Base-by-base conservation (phyloP, 2,113 vertebrate genomes). In the Zingel zingel region DNA sequence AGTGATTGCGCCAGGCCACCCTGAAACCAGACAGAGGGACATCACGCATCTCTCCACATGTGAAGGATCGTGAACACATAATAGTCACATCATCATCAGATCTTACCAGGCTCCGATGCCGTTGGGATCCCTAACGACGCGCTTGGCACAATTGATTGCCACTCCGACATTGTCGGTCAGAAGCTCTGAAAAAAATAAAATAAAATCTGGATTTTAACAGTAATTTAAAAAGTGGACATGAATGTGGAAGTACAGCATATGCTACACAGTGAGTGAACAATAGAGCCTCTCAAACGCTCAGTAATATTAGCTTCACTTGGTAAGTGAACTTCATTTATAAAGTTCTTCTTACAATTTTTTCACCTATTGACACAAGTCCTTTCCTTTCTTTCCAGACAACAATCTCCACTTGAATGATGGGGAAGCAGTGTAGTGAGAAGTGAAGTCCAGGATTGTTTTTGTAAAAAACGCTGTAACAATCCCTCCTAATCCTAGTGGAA, bases 61-160 rank as follows among this genome's bases (percentile, higher is more conserved):
- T 19, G 13, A 39, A 39, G 3, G 12, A 43, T 13, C 6, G 8
- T 48, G 7, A 66, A 58, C 18, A 9, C 33, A 27, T 33, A 18
- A 23, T 3, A 3, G 11, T 50, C 36, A 64, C 47, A 21, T 76
- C 23, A 39, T 39, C 36, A 70, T 30, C 47, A 19, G 45, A 15
- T 57, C 84, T 86, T 45, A 91, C 90, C 90, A 90, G 43, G 90
- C 88, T 4, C 6, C 0, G 0, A 91, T 85, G 56, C 90, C 84
- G 0, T 73, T 73, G 14, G 79, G 87, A 48, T 90, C 88, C 36
- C 10, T 1, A 0, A 84, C 82, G 0, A 91, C 58, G 0, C 71
- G 70, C 48, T 90, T 91, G 59, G 86, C 90, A 74, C 90, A 91
- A 0, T 0, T 79, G 58, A 90, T 89, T 0, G 88, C 84, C 4